Evolutionary conservation across 2,797 vertebrate species (phyloP).

Genomic region (Protonibea diacanthus): DNA sequence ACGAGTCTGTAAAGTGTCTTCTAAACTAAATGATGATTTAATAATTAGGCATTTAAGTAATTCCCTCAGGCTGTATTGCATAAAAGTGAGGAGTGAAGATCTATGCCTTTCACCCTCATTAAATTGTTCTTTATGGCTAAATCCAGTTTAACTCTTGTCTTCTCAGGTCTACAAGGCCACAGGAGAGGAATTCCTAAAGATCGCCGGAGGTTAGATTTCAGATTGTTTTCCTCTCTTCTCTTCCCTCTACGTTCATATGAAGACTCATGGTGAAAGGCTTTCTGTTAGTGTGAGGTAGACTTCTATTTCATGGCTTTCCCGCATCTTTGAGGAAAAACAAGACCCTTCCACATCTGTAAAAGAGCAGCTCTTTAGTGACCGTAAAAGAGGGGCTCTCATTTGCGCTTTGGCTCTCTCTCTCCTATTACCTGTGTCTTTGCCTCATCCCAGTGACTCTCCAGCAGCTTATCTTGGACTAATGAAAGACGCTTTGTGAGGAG

Average conservation of each 20-base stretch:
- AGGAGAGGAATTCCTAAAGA: constrained; percentile 98
- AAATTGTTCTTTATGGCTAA: constrained; percentile 15
- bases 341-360: constrained; percentile 52
- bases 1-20: neutral
- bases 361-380: constrained; percentile 54
- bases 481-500: constrained; percentile 85
- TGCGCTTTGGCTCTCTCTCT: constrained; percentile 51
- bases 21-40: neutral
- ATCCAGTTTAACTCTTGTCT: constrained; percentile 29
- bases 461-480: constrained; percentile 77
- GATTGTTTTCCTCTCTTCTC: neutral
- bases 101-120: neutral
- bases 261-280: constrained; percentile 56
- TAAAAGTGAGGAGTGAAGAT: neutral
- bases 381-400: constrained; percentile 50
- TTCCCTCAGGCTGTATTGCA: neutral
- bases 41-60: neutral
- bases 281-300: constrained; percentile 51
- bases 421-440: constrained; percentile 69
- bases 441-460: constrained; percentile 63
- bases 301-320: constrained; percentile 59
- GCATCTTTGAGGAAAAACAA: constrained; percentile 54
- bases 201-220: constrained; percentile 94
- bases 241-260: constrained; percentile 34
- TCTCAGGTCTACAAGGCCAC: constrained; percentile 96